Evolutionary conservation across 92 coral and sea anemone genomes (phyloP).

Genomic region (Diadumene lineata): DNA sequence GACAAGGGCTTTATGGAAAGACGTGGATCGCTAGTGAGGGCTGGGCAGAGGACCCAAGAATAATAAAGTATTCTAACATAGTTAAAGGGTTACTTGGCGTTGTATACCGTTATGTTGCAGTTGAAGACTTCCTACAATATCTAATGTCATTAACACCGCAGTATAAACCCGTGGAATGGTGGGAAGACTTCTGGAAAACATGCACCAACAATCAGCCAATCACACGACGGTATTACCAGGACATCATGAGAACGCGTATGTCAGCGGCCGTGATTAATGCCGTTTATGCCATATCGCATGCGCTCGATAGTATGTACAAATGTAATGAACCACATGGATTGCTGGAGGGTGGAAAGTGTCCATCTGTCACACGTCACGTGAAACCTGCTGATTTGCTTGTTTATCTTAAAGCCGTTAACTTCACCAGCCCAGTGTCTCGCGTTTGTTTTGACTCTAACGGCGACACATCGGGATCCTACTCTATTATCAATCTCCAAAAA

Average conservation of each 20-base stretch:
- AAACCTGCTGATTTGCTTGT: slow-evolving; percentile 51
- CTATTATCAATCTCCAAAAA: slow-evolving; percentile 64
- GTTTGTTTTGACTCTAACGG: slow-evolving; percentile 72
- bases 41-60: slow-evolving; percentile 45
- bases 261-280: slow-evolving; percentile 80
- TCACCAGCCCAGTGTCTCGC: slow-evolving; percentile 37
- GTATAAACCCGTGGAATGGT: slow-evolving; percentile 64
- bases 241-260: slow-evolving; percentile 50
- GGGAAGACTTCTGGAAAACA: slow-evolving; percentile 67
- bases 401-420: slow-evolving; percentile 57
- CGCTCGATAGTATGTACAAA: slow-evolving; percentile 58
- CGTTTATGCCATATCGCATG: slow-evolving; percentile 86
- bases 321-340: slow-evolving; percentile 49
- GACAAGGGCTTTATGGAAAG: slow-evolving; percentile 40
- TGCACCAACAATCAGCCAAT: slow-evolving; percentile 44
- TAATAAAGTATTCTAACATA: slow-evolving; percentile 10
- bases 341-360: slow-evolving; percentile 42
- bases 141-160: slow-evolving; percentile 44
- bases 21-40: slow-evolving; percentile 88
- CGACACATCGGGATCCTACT: slow-evolving; percentile 63
- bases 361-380: slow-evolving; percentile 42
- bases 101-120: slow-evolving; percentile 49
- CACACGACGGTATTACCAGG: slow-evolving; percentile 33
- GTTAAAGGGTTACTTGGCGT: slow-evolving; percentile 72
- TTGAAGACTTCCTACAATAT: slow-evolving; percentile 44